A percentile compares a stretch with the other conserved stretches of the same genome.
Evolutionary conservation across 2,797 vertebrate species (phyloP).

Genomic region (Girardinus metallicus): DNA sequence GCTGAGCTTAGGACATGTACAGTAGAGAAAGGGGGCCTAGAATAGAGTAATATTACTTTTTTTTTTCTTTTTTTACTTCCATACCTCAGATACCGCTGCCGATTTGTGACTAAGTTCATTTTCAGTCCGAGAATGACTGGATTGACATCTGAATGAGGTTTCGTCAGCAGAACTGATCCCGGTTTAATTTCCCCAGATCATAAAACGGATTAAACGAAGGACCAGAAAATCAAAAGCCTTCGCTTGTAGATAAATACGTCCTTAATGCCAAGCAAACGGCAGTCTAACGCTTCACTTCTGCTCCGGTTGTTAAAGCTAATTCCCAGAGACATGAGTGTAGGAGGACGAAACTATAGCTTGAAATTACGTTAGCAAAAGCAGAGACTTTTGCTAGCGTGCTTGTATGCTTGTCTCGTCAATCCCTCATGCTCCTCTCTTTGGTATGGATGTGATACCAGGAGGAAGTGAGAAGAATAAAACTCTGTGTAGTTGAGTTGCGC

Average conservation of each 20-base stretch:
- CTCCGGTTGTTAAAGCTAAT: conserved; percentile 40
- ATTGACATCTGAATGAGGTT: background rate
- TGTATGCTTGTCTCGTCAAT: conserved; percentile 29
- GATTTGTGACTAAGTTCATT: conserved; percentile 14
- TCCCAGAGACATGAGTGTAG: conserved; percentile 26
- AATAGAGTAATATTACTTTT: background rate
- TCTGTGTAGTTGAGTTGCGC: conserved; percentile 31
- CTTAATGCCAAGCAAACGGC: conserved; percentile 57
- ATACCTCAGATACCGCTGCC: background rate
- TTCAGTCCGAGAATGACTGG: background rate
- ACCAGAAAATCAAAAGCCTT: conserved; percentile 48
- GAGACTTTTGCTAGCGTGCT: conserved; percentile 25
- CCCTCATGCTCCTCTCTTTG: conserved; percentile 19
- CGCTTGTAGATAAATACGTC: conserved; percentile 58
- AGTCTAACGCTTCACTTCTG: conserved; percentile 39
- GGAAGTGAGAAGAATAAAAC: conserved; percentile 41
- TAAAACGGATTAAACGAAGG: conserved; percentile 64
- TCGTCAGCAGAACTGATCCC: conserved; percentile 24
- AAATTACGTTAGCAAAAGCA: conserved; percentile 19
- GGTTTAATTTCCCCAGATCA: conserved; percentile 60
- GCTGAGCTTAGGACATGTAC: conserved; percentile 10
- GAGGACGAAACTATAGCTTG: conserved; percentile 26
- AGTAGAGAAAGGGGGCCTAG: background rate
- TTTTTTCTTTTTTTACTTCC: background rate
- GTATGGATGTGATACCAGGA: conserved; percentile 26